Base-by-base conservation (phyloP, 2,797 vertebrate genomes). In the Glyptemys insculpta region DNA sequence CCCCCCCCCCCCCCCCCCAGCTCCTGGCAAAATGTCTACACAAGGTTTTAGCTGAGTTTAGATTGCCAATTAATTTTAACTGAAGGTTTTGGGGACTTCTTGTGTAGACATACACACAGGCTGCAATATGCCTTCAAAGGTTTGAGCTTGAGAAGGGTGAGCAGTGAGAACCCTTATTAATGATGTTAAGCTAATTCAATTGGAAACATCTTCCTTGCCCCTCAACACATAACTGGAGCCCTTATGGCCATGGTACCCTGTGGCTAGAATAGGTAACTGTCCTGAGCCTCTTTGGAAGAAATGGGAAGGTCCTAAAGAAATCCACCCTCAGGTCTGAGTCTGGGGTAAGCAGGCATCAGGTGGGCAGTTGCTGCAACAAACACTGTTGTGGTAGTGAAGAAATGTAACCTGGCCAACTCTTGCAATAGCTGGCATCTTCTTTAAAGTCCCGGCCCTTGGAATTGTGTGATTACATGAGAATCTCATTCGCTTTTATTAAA, bases 1-100 rank as follows among this genome's bases (percentile, higher is more conserved):
- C 4, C 14, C 49, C 12, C 49, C 1, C 12, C 49, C 49, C 4
- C 12, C 4, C 5, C 50, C 49, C 50, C 12, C 1, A 50, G n/a
- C 19, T 41, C 65, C n/a, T 37, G 65, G 19, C 37, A 72, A 72
- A 41, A 72, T 25, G 5, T 12, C 68, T 72, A 12, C n/a, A 41
- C 2, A 3, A 18, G 19, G 16, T 72, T 72, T 72, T 23, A 41
- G n/a, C 8, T 37, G n/a, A 37, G 65, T 72, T 11, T 37, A 68
- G n/a, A 68, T 19, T 72, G n/a, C 37, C 37, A 72, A 6, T 12
- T 37, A 12, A 72, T 25, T 37, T 37, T 41, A 41, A 41, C 10
- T 23, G 5, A 72, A 12, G n/a, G 68, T 72, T 12, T 21, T 21
- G n/a, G 37, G 18, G 54, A 54, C 54, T 54, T 54, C 65, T 21